Conservation (phyloP, 2,797 vertebrate species). For the Cirrhinus mrigala region DNA sequence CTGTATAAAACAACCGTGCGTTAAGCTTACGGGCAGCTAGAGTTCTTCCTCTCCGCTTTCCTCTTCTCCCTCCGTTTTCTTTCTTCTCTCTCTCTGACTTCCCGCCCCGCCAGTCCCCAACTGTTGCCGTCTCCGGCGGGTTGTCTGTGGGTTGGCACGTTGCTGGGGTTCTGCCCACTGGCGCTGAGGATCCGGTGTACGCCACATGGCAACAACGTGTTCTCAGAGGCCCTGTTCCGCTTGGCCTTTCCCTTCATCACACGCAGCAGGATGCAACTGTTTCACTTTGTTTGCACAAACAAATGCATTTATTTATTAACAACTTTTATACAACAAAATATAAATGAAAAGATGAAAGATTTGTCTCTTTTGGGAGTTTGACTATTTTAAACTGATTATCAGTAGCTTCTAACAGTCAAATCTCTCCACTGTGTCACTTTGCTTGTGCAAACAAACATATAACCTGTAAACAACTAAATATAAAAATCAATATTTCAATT, state of each 20-base stretch:
- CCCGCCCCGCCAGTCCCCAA: conserved; percentile 72
- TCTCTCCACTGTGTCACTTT: background rate
- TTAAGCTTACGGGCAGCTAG: conserved; percentile 72
- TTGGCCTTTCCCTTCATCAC: conserved; percentile 51
- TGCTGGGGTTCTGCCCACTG: conserved; percentile 66
- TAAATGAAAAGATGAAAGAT: background rate
- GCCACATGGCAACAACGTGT: conserved; percentile 69
- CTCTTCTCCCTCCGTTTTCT: conserved; percentile 65
- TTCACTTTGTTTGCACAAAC: conserved; percentile 66
- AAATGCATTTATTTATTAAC: conserved; percentile 51
- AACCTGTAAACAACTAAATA: background rate
- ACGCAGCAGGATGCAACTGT: conserved; percentile 44
- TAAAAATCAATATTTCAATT: background rate
- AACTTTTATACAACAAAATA: conserved; percentile 35
- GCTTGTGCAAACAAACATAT: background rate
- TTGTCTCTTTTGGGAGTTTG: background rate
- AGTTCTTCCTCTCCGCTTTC: conserved; percentile 54
- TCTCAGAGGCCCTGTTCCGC: conserved; percentile 68
- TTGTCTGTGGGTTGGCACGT: conserved; percentile 74
- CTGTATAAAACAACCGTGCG: conserved; percentile 62
- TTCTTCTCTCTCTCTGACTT: conserved; percentile 61
- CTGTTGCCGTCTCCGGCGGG: conserved; percentile 75
- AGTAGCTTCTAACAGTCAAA: background rate
- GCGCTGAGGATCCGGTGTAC: conserved; percentile 58
- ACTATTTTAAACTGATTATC: background rate